phyloP scores from a whole-genome alignment of 2,797 vertebrate species.

The Lutjanus argentimaculatus region DNA sequence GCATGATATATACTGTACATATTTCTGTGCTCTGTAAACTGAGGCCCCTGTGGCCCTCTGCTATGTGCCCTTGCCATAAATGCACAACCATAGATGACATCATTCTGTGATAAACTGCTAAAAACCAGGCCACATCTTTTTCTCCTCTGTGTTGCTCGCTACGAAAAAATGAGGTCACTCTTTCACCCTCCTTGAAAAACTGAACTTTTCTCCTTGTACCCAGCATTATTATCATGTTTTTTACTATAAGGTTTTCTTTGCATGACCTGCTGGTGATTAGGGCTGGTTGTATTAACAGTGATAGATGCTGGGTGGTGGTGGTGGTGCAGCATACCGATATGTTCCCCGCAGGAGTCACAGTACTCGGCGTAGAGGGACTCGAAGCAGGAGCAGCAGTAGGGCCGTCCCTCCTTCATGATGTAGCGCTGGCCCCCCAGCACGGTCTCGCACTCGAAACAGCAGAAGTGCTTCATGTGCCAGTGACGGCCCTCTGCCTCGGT shows the following conservation, averaged over 20 bases:
- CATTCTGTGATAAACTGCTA: slow-evolving; percentile 34
- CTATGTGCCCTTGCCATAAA: slow-evolving; percentile 15
- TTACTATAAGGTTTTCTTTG: slow-evolving; percentile 12
- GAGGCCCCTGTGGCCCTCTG: slow-evolving; percentile 1
- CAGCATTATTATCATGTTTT: not conserved
- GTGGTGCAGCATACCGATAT: slow-evolving; percentile 90
- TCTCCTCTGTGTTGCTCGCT: slow-evolving; percentile 2
- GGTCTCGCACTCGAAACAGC: slow-evolving; percentile 98
- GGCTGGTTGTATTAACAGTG: slow-evolving; percentile 18
- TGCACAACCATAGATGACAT: slow-evolving; percentile 24
- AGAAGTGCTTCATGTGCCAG: slow-evolving; percentile 99
- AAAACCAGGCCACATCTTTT: slow-evolving; percentile 41
- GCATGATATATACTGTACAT: slow-evolving; percentile 19
- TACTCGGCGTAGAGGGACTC: slow-evolving; percentile 97
- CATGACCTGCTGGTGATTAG: slow-evolving; percentile 22
- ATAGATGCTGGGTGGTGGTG: not conserved
- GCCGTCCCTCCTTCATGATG: slow-evolving; percentile 99
- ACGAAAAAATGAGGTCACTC: slow-evolving; percentile 47
- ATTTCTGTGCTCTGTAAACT: slow-evolving; percentile 27
- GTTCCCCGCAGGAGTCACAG: slow-evolving; percentile 97
- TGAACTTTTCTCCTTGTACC: not conserved
- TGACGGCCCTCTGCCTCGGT: slow-evolving; percentile 98
- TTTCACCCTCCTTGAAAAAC: slow-evolving; percentile 16
- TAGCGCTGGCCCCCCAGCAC: slow-evolving; percentile 97
- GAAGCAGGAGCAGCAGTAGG: slow-evolving; percentile 98